Evolutionary conservation across 2,888 invertebrate species (phyloP).

Genomic region (Cynaeus angustus): DNA sequence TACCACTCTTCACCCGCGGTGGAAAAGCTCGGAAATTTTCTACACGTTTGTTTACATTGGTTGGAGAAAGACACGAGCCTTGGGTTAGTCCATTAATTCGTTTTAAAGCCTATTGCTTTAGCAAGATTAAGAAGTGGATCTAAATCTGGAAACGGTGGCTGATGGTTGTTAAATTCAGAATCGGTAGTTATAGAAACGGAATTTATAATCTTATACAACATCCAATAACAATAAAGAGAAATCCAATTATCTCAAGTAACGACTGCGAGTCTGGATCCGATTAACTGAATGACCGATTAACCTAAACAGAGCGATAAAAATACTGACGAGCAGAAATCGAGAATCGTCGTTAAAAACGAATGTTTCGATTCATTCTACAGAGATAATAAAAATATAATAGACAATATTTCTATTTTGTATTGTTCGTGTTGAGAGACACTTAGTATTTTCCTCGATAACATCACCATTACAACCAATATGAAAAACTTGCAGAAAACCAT

Average conservation of each 20-base stretch:
- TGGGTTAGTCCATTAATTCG: background rate
- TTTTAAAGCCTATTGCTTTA: constrained; percentile 3
- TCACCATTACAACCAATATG: too few relatives aligned
- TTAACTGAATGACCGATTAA: constrained; percentile 36
- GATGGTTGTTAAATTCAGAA: constrained; percentile 30
- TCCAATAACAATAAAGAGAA: constrained; percentile 35
- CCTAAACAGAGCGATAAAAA: constrained; percentile 35
- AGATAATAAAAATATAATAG: too few relatives aligned
- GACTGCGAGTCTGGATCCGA: constrained; percentile 25
- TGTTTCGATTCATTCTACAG: background rate
- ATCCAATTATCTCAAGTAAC: constrained; percentile 33
- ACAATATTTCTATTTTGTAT: too few relatives aligned
- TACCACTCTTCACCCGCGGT: constrained; percentile 11
- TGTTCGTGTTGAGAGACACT: too few relatives aligned
- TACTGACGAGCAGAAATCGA: constrained; percentile 10
- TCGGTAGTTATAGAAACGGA: constrained; percentile 23
- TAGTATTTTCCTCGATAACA: too few relatives aligned
- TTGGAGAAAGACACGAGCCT: background rate
- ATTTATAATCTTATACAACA: constrained; percentile 37
- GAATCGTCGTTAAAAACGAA: background rate
- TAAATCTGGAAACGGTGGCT: constrained; percentile 7
- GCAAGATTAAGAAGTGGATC: constrained; percentile 12
- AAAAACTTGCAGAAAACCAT: too few relatives aligned
- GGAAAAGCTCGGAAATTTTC: constrained; percentile 5
- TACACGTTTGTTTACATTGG: constrained; percentile 5